Conservation (phyloP, 2,797 vertebrate genomes). For the Pachyuromys duprasi region DNA sequence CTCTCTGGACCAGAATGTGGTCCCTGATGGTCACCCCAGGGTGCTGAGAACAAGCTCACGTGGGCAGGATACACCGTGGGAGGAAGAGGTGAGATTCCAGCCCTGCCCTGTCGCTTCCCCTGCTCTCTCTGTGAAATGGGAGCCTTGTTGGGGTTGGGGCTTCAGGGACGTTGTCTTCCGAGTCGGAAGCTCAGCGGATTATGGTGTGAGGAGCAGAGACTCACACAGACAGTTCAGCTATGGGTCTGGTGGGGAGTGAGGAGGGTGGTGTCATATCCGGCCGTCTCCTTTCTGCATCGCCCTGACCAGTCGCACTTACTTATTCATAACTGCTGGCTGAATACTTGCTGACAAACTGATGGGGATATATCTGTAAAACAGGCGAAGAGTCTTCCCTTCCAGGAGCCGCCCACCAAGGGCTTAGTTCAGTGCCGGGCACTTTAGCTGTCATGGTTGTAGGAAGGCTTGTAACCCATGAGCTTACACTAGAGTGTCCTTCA, state of each 20-base stretch:
- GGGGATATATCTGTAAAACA: background rate
- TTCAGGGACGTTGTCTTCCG: background rate
- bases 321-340: background rate
- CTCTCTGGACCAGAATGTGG: too few relatives aligned
- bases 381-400: background rate
- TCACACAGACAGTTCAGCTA: background rate
- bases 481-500: background rate
- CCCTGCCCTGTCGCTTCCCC: background rate
- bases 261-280: too few relatives aligned
- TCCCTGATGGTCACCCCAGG: accelerated
- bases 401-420: background rate
- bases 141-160: background rate
- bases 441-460: accelerated
- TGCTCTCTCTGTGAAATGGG: slow-evolving; percentile 6
- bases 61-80: background rate
- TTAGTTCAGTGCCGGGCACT: background rate
- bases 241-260: too few relatives aligned
- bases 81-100: accelerated
- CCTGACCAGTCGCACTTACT: background rate
- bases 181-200: background rate
- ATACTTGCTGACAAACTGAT: background rate
- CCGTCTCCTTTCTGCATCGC: background rate
- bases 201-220: background rate
- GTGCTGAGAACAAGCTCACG: too few relatives aligned
- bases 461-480: too few relatives aligned